These are phyloP conservation scores for Phaenicophaeus curvirostris DNA, from an alignment of 2,797 vertebrate genomes.

Conservation along the genomic window DNA sequence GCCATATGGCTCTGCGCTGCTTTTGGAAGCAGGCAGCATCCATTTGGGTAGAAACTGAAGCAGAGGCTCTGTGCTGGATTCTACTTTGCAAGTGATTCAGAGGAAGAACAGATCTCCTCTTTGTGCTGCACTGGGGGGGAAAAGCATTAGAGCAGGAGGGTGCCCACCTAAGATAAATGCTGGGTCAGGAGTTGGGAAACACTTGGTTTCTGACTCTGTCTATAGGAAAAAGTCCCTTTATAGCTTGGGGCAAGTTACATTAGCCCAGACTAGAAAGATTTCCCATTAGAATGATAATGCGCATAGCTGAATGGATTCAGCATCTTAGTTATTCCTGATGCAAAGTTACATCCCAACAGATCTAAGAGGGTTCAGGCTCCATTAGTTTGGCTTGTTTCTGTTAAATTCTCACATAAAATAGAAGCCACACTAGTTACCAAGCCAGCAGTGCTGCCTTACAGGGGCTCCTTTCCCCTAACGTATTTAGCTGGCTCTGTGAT, in stretches of 20 bases:
- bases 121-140: fast-evolving
- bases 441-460: background rate
- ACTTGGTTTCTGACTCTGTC: background rate
- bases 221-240: background rate
- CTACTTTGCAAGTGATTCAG: background rate
- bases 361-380: background rate
- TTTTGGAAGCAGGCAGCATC: background rate
- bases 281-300: background rate
- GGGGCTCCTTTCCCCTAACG: background rate
- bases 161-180: background rate
- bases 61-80: background rate
- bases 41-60: background rate
- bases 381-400: background rate
- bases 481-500: background rate
- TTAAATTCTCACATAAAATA: background rate
- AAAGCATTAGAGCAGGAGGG: background rate
- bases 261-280: background rate
- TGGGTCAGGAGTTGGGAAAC: background rate
- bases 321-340: background rate
- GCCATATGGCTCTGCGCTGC: conserved; percentile 29
- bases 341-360: background rate
- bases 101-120: background rate
- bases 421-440: background rate
- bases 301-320: background rate
- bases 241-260: background rate